Percentiles rank a stretch among this genome's conserved stretches.
Conservation (phyloP, 2,888 invertebrate species). For the Helobdella robusta region DNA sequence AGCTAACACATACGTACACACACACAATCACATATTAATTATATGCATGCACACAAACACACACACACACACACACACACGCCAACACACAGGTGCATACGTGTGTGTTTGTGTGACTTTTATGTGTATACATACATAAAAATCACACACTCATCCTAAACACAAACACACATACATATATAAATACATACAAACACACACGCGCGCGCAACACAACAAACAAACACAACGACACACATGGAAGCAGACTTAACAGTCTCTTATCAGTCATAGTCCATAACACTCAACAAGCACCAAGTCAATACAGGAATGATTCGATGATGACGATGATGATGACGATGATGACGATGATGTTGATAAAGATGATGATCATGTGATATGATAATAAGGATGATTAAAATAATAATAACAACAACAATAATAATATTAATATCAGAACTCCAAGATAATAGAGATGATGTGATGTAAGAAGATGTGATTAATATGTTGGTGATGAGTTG, state of each 20-base stretch:
- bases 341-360: constrained; percentile 7
- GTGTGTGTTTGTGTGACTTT: no score
- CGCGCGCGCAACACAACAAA: background rate
- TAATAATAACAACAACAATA: background rate
- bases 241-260: background rate
- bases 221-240: background rate
- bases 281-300: background rate
- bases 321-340: background rate
- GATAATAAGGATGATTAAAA: background rate
- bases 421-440: background rate
- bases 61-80: no score
- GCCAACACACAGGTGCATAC: no score
- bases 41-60: no score
- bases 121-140: no score
- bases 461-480: no score
- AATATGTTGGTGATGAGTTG: no score
- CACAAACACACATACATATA: background rate
- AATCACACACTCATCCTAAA: no score
- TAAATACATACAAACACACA: background rate
- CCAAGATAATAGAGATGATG: background rate
- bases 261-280: constrained; percentile 1
- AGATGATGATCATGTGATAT: background rate
- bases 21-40: no score
- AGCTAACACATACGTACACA: no score
- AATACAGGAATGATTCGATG: constrained; percentile 2